Percentiles rank a stretch among this genome's conserved stretches.
phyloP scores from a whole-genome alignment of 92 coral and sea anemone species.

The Palythoa grandiflora region DNA sequence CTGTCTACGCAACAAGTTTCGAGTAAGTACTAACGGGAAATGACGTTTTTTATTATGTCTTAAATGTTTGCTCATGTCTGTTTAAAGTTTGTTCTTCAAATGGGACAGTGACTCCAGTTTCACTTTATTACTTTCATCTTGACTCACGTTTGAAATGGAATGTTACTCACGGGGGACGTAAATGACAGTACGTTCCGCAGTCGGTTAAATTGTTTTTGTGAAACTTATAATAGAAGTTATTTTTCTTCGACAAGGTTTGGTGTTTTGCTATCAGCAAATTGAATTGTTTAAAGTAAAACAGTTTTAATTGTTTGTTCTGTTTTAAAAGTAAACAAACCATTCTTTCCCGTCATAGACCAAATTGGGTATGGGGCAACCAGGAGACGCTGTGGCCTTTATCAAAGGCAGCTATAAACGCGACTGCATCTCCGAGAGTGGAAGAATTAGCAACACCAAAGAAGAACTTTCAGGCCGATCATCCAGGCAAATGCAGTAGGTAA shows the following conservation, averaged over 20 bases:
- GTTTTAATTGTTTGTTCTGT: conserved; percentile 9
- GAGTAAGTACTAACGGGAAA: conserved; percentile 65
- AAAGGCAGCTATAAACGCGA: conserved; percentile 69
- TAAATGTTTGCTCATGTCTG: conserved; percentile 3
- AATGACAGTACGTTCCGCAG: not conserved
- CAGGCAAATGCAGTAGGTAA: conserved; percentile 85
- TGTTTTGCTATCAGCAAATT: not conserved
- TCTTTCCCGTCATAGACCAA: conserved; percentile 66
- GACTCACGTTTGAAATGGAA: too few relatives aligned
- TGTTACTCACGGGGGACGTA: not conserved
- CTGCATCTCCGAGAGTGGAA: conserved; percentile 71
- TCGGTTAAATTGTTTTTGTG: not conserved
- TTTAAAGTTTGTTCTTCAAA: not conserved
- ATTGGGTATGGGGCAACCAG: conserved; percentile 86
- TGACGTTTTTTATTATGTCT: not conserved
- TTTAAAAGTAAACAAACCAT: not conserved
- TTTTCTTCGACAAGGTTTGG: too few relatives aligned
- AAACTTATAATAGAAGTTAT: too few relatives aligned
- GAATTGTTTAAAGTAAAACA: conserved; percentile 5
- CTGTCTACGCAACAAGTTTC: conserved; percentile 83
- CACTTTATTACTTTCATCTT: not conserved
- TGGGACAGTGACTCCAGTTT: not conserved
- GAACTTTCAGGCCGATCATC: conserved; percentile 76
- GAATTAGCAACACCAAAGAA: conserved; percentile 89
- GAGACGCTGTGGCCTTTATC: conserved; percentile 83